A percentile compares a stretch with the other conserved stretches of the same genome.
Evolutionary conservation across 2,797 vertebrate species (phyloP).

Genomic region (Falco cherrug): DNA sequence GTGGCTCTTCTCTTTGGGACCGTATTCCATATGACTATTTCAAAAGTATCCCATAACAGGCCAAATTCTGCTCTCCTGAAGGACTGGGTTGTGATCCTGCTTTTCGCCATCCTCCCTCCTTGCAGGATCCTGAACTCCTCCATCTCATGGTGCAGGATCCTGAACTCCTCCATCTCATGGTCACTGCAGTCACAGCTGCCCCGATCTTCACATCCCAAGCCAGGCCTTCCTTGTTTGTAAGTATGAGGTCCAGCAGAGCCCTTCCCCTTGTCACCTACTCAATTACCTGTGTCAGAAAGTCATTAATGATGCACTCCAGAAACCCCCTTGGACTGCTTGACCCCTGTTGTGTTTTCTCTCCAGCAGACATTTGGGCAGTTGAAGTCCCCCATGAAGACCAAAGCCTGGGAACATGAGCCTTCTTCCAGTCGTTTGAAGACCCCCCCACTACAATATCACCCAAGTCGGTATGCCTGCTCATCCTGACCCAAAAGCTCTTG

Average conservation of each 20-base stretch:
- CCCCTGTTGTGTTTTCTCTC: neutral
- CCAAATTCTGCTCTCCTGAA: neutral
- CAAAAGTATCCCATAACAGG: neutral
- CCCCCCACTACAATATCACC: neutral
- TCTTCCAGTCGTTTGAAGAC: neutral
- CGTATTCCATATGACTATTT: neutral
- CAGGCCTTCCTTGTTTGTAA: neutral
- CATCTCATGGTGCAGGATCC: neutral
- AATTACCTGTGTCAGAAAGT: neutral
- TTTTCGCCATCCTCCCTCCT: neutral
- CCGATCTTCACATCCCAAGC: neutral
- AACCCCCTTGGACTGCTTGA: neutral
- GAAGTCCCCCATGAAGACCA: too few relatives aligned
- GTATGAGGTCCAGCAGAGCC: neutral
- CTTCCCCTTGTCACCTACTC: neutral
- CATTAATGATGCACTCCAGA: neutral
- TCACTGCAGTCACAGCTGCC: neutral
- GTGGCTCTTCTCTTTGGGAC: neutral
- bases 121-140: neutral
- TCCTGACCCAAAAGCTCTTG: neutral
- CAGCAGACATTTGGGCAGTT: neutral
- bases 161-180: neutral
- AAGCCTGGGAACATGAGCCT: neutral
- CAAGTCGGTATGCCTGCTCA: neutral
- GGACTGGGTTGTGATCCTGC: neutral